Evolutionary conservation across 2,797 vertebrate species (phyloP).

Genomic region (Tokudaia tokunoshimensis): DNA sequence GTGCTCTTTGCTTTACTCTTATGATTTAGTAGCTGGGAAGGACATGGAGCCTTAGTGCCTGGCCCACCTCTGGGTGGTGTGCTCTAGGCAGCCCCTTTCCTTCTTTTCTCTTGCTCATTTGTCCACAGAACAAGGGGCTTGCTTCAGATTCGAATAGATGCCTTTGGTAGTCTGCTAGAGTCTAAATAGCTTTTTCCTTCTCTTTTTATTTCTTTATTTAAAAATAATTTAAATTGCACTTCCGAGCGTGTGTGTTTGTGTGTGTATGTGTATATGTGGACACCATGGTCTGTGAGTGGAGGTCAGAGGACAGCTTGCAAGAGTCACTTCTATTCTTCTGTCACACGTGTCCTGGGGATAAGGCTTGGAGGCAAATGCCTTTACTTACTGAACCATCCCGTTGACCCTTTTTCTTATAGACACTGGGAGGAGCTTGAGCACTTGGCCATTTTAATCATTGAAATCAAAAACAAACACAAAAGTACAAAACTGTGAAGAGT

Average conservation of each 20-base stretch:
- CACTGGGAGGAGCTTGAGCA: background rate
- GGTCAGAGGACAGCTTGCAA: background rate
- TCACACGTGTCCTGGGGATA: background rate
- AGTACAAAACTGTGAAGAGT: background rate
- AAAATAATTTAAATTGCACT: background rate
- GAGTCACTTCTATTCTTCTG: background rate
- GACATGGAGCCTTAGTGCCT: background rate
- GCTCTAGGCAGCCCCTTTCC: background rate
- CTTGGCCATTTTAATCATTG: background rate
- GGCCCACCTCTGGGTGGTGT: background rate
- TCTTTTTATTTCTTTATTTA: background rate
- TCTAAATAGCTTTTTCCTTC: background rate
- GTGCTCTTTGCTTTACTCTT: background rate
- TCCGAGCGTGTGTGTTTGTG: background rate
- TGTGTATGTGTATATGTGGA: fast-evolving
- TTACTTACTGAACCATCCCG: too few relatives aligned
- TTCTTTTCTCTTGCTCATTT: background rate
- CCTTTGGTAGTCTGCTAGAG: background rate
- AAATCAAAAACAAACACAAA: background rate
- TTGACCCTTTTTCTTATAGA: too few relatives aligned
- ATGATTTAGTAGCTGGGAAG: background rate
- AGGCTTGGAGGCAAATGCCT: background rate
- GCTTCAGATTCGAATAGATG: background rate
- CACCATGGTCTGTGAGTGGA: background rate
- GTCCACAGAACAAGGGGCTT: background rate